A percentile compares a stretch with the other conserved stretches of the same genome.
Conservation (phyloP, 2,113 vertebrate genomes). For the Ailuropoda melanoleuca region DNA sequence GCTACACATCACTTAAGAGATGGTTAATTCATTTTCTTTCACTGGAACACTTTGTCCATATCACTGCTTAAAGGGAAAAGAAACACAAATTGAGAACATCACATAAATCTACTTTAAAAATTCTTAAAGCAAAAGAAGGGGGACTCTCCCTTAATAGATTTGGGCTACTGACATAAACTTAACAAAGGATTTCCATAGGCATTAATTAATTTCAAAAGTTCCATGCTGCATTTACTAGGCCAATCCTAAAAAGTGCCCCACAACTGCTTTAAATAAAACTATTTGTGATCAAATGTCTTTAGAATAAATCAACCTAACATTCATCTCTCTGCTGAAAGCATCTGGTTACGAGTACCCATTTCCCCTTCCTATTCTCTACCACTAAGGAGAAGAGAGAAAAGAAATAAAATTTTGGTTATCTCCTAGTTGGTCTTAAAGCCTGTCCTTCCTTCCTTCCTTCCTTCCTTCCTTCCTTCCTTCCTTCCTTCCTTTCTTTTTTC, state of each 20-base stretch:
- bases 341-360: too few species aligned
- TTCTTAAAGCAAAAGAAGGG: neutral
- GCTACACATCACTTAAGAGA: neutral
- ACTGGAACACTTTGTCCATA: neutral
- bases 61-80: neutral
- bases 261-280: neutral
- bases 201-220: neutral
- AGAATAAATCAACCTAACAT: neutral
- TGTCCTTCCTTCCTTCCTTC: too few species aligned
- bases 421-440: rapidly evolving
- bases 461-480: too few species aligned
- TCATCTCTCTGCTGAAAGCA: neutral
- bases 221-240: neutral
- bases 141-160: neutral
- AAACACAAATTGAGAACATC: neutral
- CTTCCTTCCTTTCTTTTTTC: too few species aligned
- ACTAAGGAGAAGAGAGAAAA: neutral
- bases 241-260: neutral
- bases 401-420: neutral
- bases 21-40: neutral
- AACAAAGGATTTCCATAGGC: neutral
- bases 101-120: neutral
- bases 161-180: neutral
- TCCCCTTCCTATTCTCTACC: rapidly evolving
- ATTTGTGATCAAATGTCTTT: neutral